Evolutionary conservation across 2,888 invertebrate species (phyloP).

Genomic region (Lypha dubia): DNA sequence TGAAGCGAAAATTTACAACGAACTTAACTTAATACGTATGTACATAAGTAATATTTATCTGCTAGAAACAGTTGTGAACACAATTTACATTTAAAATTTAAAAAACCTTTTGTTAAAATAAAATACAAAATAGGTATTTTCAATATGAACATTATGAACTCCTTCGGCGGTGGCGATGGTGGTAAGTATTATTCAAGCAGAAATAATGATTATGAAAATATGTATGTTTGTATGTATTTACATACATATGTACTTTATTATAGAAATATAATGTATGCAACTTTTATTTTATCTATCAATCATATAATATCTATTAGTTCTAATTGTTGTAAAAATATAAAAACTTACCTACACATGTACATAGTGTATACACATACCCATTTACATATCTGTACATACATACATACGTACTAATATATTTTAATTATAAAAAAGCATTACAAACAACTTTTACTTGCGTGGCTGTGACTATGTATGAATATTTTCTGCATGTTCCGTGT

Average conservation of each 20-base stretch:
- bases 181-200: slow-evolving; percentile 56
- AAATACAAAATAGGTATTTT: slow-evolving; percentile 44
- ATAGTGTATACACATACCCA: no score
- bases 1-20: slow-evolving; percentile 60
- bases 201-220: background rate
- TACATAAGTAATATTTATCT: background rate
- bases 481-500: slow-evolving; percentile 53
- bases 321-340: background rate
- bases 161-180: slow-evolving; percentile 67
- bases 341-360: background rate
- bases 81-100: slow-evolving; percentile 8
- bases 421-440: background rate
- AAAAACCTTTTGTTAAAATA: slow-evolving; percentile 21
- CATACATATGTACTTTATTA: no score
- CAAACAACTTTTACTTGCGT: background rate
- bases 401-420: slow-evolving; percentile 3
- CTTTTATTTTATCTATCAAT: background rate
- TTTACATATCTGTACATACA: background rate
- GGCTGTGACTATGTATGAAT: background rate
- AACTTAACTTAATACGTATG: slow-evolving; percentile 28
- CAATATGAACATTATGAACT: slow-evolving; percentile 69
- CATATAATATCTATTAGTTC: background rate
- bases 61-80: slow-evolving; percentile 17
- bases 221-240: background rate
- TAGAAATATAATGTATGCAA: no score